Evolutionary conservation across 2,888 invertebrate genomes (phyloP).

Genomic region (Pteria penguin): DNA sequence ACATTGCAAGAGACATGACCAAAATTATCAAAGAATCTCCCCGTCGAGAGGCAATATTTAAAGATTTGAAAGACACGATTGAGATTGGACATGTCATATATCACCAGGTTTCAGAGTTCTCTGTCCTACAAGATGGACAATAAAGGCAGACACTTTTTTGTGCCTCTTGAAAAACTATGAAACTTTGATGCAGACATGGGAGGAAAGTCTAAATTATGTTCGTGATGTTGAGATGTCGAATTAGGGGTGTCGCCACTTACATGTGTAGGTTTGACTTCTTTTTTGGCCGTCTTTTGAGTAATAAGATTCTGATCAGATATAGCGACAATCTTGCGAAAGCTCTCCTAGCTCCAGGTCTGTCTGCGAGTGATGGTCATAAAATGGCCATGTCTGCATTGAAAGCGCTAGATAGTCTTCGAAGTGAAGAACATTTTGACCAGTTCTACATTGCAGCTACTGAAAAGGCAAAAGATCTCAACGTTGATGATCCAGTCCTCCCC

Average conservation of each 20-base stretch:
- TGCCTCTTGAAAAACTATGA: background rate
- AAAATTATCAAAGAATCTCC: background rate
- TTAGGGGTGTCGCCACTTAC: background rate
- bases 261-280: too few species aligned
- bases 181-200: background rate
- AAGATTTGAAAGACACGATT: too few species aligned
- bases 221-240: background rate
- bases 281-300: background rate
- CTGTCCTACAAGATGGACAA: constrained; percentile 1
- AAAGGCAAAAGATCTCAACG: too few species aligned
- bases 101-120: background rate
- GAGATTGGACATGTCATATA: background rate
- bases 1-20: background rate
- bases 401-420: background rate
- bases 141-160: background rate
- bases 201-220: background rate
- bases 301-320: background rate
- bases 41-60: too few species aligned
- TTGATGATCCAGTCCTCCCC: too few species aligned
- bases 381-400: background rate
- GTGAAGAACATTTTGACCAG: too few species aligned
- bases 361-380: background rate
- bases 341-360: background rate
- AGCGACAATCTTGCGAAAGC: background rate
- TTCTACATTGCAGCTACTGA: too few species aligned